Base-by-base conservation (phyloP, 2,113 vertebrate species). In the Oreocharis arfaki region DNA sequence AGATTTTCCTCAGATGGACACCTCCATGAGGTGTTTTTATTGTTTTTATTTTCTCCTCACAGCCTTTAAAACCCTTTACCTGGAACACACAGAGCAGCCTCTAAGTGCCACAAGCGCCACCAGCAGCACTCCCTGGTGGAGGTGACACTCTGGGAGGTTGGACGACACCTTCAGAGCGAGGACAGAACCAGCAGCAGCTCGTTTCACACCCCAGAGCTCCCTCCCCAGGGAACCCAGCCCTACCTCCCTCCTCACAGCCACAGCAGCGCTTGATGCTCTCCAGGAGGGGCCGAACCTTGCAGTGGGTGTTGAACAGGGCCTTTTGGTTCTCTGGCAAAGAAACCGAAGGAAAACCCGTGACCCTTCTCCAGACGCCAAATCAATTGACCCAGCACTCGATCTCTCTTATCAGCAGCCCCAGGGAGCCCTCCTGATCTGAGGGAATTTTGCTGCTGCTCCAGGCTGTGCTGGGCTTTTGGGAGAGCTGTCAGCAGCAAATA, bases 211-310 rank as follows among this genome's bases (percentile, higher is more conserved):
- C 55, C 37, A 6, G 39, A 35, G 28, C 22, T 35, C 61, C 52
- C 33, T 84, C 28, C 30, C 15, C 28, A 35, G 20, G 14, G 42
- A 61, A 6, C n/a, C 32, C 28, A 65, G 19, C 35, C 35, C 13
- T 86, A 82, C 90, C 93, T 97, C 96, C 85, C 75, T 83, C 65
- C 49, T 95, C 93, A 63, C 71, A 87, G 84, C 81, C 95, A 57
- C 96, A 96, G 77, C 67, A 41, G 41, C 5, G 3, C 65, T 61
- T 85, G 35, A 92, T 90, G 64, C 84, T 87, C 49, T 94, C 96
- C 83, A 96, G 49, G 59, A 96, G 91, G 39, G 80, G 82, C 47
- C 93, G 86, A 41, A 93, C 91, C 83, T 96, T 49, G 49, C 97
- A 93, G 32, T 56, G 52, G 80, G 39, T 57, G 65, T 90, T 97